phyloP scores from a whole-genome alignment of 1,140 invertebrate species.

The Drosophila subpulchrella region DNA sequence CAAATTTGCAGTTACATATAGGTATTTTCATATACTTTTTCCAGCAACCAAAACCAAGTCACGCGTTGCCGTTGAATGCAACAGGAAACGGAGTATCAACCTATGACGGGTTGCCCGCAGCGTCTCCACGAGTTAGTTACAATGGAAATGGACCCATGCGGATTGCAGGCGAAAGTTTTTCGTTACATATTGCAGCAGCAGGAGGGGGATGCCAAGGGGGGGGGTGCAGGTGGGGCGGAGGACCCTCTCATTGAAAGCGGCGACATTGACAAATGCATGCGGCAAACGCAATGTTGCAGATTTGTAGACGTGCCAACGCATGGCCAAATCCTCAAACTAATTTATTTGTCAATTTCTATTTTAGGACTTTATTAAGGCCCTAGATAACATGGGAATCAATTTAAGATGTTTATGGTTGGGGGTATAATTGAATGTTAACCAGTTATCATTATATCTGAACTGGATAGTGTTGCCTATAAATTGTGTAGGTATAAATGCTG shows the following conservation, averaged over 20 bases:
- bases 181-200: constrained; percentile 42
- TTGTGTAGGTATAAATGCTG: too few species aligned
- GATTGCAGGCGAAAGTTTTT: constrained; percentile 75
- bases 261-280: constrained; percentile 79
- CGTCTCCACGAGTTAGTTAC: constrained; percentile 53
- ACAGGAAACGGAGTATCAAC: constrained; percentile 59
- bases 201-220: constrained; percentile 27
- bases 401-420: not conserved
- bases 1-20: constrained; percentile 62
- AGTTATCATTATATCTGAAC: too few species aligned
- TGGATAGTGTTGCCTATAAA: too few species aligned
- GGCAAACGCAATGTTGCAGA: constrained; percentile 52
- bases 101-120: constrained; percentile 65
- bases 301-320: constrained; percentile 64
- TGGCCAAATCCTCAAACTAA: constrained; percentile 40
- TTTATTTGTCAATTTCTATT: constrained; percentile 34
- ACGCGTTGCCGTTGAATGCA: constrained; percentile 52
- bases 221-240: constrained; percentile 27
- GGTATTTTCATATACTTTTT: constrained; percentile 44
- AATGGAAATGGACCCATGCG: constrained; percentile 64
- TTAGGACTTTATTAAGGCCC: not conserved
- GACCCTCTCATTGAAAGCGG: constrained; percentile 57
- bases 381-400: not conserved
- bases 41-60: constrained; percentile 59
- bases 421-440: too few species aligned